Evolutionary conservation across 1,140 invertebrate genomes (phyloP).

Genomic region (Polypedilum vanderplanki): DNA sequence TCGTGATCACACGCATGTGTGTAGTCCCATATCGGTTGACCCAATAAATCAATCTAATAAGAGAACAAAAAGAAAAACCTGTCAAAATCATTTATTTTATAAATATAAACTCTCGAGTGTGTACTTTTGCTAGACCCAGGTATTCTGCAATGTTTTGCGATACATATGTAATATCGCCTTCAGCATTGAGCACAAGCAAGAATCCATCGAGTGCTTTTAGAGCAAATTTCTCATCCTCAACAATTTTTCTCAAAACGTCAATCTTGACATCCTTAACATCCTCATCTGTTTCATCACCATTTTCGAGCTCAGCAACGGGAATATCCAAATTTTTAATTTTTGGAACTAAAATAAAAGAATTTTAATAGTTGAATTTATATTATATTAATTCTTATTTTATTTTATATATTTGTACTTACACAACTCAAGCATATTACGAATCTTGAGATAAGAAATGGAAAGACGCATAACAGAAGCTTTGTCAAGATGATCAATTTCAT

Average conservation of each 20-base stretch:
- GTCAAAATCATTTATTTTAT: neutral
- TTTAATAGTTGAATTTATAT: constrained; percentile 30
- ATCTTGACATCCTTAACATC: neutral
- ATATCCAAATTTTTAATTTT: constrained; percentile 34
- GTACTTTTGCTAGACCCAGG: constrained; percentile 82
- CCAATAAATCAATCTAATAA: constrained; percentile 82
- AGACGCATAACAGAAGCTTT: constrained; percentile 93
- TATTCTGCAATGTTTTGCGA: constrained; percentile 86
- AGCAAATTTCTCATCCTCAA: constrained; percentile 36
- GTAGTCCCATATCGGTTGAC: constrained; percentile 88
- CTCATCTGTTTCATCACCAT: constrained; percentile 39
- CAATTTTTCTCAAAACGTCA: constrained; percentile 32
- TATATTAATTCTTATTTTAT: constrained; percentile 10
- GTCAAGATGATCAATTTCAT: constrained; percentile 78
- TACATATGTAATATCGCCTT: constrained; percentile 85
- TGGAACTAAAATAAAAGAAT: constrained; percentile 47
- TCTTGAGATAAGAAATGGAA: constrained; percentile 82
- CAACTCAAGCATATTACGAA: constrained; percentile 71
- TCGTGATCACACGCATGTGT: constrained; percentile 92
- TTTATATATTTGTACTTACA: constrained; percentile 51
- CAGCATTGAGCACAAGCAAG: constrained; percentile 71
- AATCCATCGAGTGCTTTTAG: constrained; percentile 78
- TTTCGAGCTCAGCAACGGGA: constrained; percentile 36
- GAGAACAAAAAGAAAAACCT: constrained; percentile 36
- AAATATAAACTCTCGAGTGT: constrained; percentile 22